Percentiles rank a stretch among this genome's conserved stretches.
Evolutionary conservation across 2,113 vertebrate species (phyloP).

Genomic region (Petrocephalus zakoni): DNA sequence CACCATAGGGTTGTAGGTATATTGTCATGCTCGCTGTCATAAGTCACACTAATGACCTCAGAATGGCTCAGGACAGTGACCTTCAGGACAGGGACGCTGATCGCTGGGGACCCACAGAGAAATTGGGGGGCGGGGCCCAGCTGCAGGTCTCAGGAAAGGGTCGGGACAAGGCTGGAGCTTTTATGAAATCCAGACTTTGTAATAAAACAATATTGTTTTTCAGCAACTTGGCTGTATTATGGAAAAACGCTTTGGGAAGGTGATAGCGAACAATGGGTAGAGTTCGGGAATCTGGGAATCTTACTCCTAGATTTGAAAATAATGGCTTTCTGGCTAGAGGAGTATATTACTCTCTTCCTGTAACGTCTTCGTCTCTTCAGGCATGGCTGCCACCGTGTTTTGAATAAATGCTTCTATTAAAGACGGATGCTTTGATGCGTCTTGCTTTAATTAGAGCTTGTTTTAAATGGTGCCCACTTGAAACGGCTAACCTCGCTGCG

Average conservation of each 20-base stretch:
- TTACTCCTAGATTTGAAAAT: constrained; percentile 5
- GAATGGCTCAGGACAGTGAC: not conserved
- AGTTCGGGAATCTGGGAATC: constrained; percentile 2
- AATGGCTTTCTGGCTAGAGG: not conserved
- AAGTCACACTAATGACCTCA: not conserved
- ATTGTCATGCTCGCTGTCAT: not conserved
- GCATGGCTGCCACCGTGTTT: not conserved
- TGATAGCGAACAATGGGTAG: not conserved
- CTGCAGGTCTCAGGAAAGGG: constrained; percentile 3
- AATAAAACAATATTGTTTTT: not conserved
- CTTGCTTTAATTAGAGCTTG: not conserved
- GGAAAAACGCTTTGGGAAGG: not conserved
- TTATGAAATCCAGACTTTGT: constrained; percentile 8
- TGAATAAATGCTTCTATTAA: not conserved
- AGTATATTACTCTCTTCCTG: not conserved
- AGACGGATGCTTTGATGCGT: not conserved
- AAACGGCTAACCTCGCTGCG: not conserved
- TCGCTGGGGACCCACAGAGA: not conserved
- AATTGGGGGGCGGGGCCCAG: not conserved
- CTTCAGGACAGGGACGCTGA: not conserved
- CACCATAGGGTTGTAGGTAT: not conserved
- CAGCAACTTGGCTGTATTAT: not conserved
- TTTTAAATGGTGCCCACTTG: constrained; percentile 4
- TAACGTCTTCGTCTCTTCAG: not conserved
- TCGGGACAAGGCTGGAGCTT: not conserved